Evolutionary conservation across 2,797 vertebrate species (phyloP), one percentile per base, ranked within the genome.

Genomic region (Micrastur ruficollis): DNA sequence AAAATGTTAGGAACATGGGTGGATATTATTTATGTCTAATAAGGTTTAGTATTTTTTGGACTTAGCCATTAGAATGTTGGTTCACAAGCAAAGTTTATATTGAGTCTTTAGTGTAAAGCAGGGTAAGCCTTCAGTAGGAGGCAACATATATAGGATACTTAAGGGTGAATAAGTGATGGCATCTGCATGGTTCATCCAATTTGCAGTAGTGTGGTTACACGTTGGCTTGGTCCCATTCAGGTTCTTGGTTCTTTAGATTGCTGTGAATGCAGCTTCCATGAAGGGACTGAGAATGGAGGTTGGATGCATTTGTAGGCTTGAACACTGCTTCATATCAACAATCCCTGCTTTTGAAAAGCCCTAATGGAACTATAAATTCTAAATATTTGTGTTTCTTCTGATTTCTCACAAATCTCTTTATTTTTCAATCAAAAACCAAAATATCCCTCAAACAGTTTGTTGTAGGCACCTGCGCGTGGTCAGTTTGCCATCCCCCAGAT

Each of bases 261-360:
- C 62, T 59, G n/a, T 32, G 19, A 53, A 12, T 25, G 23, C 47
- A 79, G 29, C 40, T 72, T 70, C 36, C n/a, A 2, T 5, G 10
- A 14, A 34, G 49, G 16, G 27, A 0, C 8, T 14, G 2, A n/a
- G 17, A 31, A 7, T 8, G 14, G 17, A 26, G 1, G 6, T 23
- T 74, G 53, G 62, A 44, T 58, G 36, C 7, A 4, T 34, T 46
- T 2, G 0, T 63, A 42, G 31, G 11, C 32, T 65, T 82, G 40
- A 55, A 63, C 26, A 22, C 1, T 10, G 3, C 18, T 42, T 46
- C n/a, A 3, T 32, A 27, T 11, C 14, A 17, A 7, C 42, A 55
- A 1, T 59, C 14, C 34, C 5, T 61, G 49, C 27, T 46, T 53
- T 65, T 55, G 12, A 63, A 53, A 85, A 68, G 11, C 16, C 20